Evolutionary conservation across 2,113 vertebrate genomes (phyloP).

Genomic region (Hydrolagus affinis): DNA sequence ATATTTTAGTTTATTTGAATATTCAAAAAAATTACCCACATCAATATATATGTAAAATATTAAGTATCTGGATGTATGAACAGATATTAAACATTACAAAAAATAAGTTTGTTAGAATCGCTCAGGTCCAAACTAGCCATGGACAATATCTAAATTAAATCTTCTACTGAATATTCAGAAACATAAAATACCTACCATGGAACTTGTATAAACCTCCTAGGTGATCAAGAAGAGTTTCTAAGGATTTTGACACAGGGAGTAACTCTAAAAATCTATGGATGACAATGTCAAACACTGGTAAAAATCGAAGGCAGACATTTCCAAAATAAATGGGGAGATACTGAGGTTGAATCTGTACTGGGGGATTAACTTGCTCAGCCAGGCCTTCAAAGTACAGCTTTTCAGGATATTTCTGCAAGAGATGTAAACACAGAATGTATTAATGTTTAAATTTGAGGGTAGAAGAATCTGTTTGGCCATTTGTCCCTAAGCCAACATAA

Average conservation of each 20-base stretch:
- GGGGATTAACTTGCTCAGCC: slow-evolving; percentile 91
- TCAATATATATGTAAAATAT: not conserved
- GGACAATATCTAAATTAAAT: not conserved
- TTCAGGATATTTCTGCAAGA: slow-evolving; percentile 88
- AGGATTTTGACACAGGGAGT: slow-evolving; percentile 89
- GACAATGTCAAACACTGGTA: slow-evolving; percentile 96
- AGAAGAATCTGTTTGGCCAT: too few relatives aligned
- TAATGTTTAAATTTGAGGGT: too few relatives aligned
- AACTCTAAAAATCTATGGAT: slow-evolving; percentile 97
- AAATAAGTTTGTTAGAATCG: not conserved
- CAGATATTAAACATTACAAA: not conserved
- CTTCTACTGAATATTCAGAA: not conserved
- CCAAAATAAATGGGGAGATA: slow-evolving; percentile 98
- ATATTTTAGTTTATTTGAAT: too few relatives aligned
- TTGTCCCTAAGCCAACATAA: too few relatives aligned
- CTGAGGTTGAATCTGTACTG: slow-evolving; percentile 84
- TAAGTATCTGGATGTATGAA: not conserved
- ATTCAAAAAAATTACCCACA: too few relatives aligned
- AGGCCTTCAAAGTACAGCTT: slow-evolving; percentile 97
- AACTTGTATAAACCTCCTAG: slow-evolving; percentile 96
- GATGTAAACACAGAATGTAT: not conserved
- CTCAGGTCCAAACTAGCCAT: not conserved
- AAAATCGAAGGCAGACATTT: slow-evolving; percentile 93
- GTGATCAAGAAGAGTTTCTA: slow-evolving; percentile 91
- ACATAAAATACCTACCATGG: slow-evolving; percentile 68